Percentiles rank a stretch among this genome's conserved stretches.
Evolutionary conservation across 2,888 invertebrate species (phyloP).

Genomic region (Eupithecia inturbata): DNA sequence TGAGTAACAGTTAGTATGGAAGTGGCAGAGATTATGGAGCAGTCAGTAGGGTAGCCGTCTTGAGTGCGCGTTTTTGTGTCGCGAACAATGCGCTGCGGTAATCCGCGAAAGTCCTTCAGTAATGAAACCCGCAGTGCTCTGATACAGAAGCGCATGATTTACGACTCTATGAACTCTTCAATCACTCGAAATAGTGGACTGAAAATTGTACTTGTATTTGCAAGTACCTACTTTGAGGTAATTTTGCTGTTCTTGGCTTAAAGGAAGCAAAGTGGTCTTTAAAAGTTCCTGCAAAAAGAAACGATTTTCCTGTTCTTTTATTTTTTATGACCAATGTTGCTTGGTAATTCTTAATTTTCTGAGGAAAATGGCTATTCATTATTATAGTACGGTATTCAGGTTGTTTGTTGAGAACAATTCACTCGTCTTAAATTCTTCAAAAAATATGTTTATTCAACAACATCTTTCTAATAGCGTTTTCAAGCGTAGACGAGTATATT

Average conservation of each 20-base stretch:
- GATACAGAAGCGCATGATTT: slow-evolving; percentile 22
- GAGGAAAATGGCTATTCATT: neutral
- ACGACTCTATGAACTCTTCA: neutral
- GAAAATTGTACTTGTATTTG: neutral
- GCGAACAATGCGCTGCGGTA: slow-evolving; percentile 45
- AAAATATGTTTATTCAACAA: neutral
- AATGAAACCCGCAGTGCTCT: slow-evolving; percentile 40
- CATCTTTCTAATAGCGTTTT: neutral
- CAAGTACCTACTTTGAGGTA: neutral
- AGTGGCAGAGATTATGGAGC: neutral
- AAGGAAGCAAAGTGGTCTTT: neutral
- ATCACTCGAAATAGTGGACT: neutral
- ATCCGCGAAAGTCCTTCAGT: slow-evolving; percentile 47
- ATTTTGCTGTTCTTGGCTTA: neutral
- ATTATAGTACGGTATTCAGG: neutral
- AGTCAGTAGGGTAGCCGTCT: slow-evolving; percentile 31
- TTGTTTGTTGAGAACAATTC: neutral
- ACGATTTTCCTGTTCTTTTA: neutral
- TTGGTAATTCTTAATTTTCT: neutral
- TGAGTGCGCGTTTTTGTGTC: slow-evolving; percentile 46
- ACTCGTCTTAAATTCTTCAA: neutral
- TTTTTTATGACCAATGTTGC: neutral
- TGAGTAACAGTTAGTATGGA: slow-evolving; percentile 22
- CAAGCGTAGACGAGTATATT: neutral
- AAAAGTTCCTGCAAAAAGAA: neutral